Percentiles rank a stretch among this genome's conserved stretches.
Conservation (phyloP, 2,888 invertebrate species). For the Yponomeuta sedellus region DNA sequence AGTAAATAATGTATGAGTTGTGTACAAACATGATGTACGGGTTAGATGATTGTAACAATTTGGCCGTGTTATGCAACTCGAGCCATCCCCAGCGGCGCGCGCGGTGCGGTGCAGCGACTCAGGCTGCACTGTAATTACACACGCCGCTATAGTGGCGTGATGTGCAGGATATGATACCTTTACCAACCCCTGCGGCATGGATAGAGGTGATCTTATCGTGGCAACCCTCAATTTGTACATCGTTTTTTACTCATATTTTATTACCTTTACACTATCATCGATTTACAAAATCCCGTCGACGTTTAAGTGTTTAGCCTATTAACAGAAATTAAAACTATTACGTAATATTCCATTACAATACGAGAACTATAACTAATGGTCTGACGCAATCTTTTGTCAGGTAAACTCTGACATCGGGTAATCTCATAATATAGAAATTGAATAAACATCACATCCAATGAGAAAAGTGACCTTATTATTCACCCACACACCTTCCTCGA, state of each 20-base stretch:
- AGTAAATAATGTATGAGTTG: constrained; percentile 50
- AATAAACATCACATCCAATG: constrained; percentile 4
- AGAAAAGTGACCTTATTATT: constrained; percentile 9
- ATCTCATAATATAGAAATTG: constrained; percentile 1
- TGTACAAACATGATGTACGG: constrained; percentile 45
- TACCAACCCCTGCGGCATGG: constrained; percentile 19
- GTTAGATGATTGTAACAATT: constrained; percentile 32
- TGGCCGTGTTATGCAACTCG: constrained; percentile 57
- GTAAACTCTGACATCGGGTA: constrained; percentile 28
- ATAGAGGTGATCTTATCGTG: constrained; percentile 11
- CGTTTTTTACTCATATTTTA: no score
- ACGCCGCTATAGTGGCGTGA: constrained; percentile 27
- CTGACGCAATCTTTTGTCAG: constrained; percentile 35
- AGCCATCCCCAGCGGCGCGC: constrained; percentile 39
- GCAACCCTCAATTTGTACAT: no score
- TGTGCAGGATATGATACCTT: constrained; percentile 25
- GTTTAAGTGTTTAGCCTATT: no score
- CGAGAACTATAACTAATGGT: background rate
- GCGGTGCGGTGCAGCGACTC: constrained; percentile 16
- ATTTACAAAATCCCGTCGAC: no score
- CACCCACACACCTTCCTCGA: constrained; percentile 17
- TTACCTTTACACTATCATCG: constrained; percentile 17
- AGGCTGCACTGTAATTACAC: constrained; percentile 52
- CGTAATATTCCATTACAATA: no score
- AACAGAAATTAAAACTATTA: no score